phyloP scores from a whole-genome alignment of 2,113 vertebrate genomes.

The Limanda limanda region DNA sequence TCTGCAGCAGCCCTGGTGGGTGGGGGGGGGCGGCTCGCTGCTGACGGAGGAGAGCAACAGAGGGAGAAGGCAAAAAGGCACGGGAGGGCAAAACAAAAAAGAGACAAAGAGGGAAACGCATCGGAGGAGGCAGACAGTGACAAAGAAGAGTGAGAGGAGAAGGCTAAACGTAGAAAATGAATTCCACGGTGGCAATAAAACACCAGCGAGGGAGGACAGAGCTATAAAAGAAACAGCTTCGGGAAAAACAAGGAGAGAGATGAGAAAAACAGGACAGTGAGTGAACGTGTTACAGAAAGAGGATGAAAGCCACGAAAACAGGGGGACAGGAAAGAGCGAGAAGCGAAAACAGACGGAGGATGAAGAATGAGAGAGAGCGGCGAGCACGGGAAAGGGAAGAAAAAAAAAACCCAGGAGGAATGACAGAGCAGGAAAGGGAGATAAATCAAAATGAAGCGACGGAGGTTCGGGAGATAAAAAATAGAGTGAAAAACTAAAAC shows the following conservation, averaged over 20 bases:
- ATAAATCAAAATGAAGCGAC: constrained; percentile 6
- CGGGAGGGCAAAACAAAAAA: constrained; percentile 22
- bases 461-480: not conserved
- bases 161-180: not conserved
- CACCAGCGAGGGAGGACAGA: constrained; percentile 4
- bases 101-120: constrained; percentile 21
- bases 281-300: not conserved
- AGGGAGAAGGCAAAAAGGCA: constrained; percentile 8
- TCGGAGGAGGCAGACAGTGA: constrained; percentile 34
- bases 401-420: not conserved
- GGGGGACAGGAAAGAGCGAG: not conserved
- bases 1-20: constrained; percentile 56
- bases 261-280: not conserved
- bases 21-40: constrained; percentile 55
- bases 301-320: constrained; percentile 11
- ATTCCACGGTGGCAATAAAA: constrained; percentile 12
- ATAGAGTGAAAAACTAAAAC: not conserved
- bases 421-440: constrained; percentile 20
- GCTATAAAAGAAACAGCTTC: constrained; percentile 12
- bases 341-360: not conserved
- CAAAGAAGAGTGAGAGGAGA: constrained; percentile 14
- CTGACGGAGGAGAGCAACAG: constrained; percentile 48
- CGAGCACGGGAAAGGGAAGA: not conserved
- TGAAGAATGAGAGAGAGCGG: not conserved
- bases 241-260: constrained; percentile 13